Evolutionary conservation across 2,797 vertebrate genomes (phyloP).

Genomic region (Psittacula echo): DNA sequence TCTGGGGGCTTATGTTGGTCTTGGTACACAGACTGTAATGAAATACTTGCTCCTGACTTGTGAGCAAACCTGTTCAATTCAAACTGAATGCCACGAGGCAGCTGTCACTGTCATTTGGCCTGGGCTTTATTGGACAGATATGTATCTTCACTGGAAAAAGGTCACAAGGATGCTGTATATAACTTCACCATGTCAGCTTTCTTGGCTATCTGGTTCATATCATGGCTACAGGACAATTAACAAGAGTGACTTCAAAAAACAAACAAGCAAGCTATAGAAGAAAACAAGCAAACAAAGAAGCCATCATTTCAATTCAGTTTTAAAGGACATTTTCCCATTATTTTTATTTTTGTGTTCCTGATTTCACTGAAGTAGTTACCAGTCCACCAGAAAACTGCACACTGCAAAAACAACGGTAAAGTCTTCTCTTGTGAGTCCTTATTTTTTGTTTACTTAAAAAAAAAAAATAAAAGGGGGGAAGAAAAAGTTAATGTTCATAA

Average conservation of each 20-base stretch:
- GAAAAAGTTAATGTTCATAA: neutral
- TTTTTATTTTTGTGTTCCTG: neutral
- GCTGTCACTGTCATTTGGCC: constrained; percentile 91
- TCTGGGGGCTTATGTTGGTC: constrained; percentile 50
- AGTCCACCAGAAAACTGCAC: neutral
- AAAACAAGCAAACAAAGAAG: neutral
- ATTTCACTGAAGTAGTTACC: neutral
- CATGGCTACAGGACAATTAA: constrained; percentile 63
- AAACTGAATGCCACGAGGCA: constrained; percentile 82
- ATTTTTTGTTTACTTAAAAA: neutral
- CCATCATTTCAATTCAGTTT: neutral
- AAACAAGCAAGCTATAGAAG: neutral
- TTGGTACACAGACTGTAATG: constrained; percentile 73
- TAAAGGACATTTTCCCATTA: neutral
- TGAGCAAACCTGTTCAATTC: constrained; percentile 78
- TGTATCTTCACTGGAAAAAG: constrained; percentile 72
- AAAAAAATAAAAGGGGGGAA: neutral
- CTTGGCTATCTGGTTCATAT: constrained; percentile 67
- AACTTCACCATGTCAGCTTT: constrained; percentile 74
- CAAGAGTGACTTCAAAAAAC: constrained; percentile 13
- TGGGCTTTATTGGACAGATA: constrained; percentile 81
- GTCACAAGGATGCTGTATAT: constrained; percentile 73
- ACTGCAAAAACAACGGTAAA: neutral
- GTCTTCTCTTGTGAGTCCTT: neutral
- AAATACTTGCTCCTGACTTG: constrained; percentile 71